Percentiles rank a stretch among this genome's conserved stretches.
phyloP scores from a whole-genome alignment of 2,797 vertebrate species.

The Meda fulgida region DNA sequence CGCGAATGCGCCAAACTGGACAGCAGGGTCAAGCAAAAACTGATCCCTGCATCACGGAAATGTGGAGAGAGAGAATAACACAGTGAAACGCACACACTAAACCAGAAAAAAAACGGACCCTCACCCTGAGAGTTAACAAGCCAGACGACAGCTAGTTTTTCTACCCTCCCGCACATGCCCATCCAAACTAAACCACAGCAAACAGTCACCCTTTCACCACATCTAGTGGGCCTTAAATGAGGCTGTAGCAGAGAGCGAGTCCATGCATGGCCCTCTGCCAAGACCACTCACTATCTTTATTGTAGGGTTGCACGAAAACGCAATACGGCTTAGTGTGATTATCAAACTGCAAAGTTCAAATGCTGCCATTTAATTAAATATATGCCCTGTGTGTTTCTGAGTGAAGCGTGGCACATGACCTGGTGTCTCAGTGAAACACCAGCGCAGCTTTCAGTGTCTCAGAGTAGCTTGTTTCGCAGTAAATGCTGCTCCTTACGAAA shows the following conservation, averaged over 20 bases:
- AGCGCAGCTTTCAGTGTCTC: not conserved
- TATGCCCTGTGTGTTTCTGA: not conserved
- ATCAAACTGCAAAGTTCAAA: not conserved
- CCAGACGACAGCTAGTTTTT: slow-evolving; percentile 56
- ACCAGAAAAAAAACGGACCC: slow-evolving; percentile 51
- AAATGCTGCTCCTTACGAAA: not conserved
- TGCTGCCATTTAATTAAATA: not conserved
- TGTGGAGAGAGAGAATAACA: slow-evolving; percentile 30
- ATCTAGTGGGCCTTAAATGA: slow-evolving; percentile 74
- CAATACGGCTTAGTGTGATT: slow-evolving; percentile 60
- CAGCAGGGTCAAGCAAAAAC: slow-evolving; percentile 44
- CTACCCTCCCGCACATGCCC: slow-evolving; percentile 54
- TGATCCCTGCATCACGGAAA: slow-evolving; percentile 32
- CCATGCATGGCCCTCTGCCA: slow-evolving; percentile 69
- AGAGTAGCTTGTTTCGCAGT: not conserved
- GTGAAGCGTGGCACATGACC: not conserved
- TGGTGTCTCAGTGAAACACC: not conserved
- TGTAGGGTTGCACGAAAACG: slow-evolving; percentile 50
- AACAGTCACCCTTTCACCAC: slow-evolving; percentile 77
- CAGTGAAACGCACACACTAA: slow-evolving; percentile 61
- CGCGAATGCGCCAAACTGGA: slow-evolving; percentile 48
- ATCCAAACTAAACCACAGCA: slow-evolving; percentile 42
- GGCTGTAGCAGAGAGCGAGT: slow-evolving; percentile 60
- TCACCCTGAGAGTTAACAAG: slow-evolving; percentile 55
- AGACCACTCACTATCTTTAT: slow-evolving; percentile 76